These are phyloP conservation scores for Amiota communis DNA, from an alignment of 2,888 invertebrate genomes.

Conservation along the genomic window DNA sequence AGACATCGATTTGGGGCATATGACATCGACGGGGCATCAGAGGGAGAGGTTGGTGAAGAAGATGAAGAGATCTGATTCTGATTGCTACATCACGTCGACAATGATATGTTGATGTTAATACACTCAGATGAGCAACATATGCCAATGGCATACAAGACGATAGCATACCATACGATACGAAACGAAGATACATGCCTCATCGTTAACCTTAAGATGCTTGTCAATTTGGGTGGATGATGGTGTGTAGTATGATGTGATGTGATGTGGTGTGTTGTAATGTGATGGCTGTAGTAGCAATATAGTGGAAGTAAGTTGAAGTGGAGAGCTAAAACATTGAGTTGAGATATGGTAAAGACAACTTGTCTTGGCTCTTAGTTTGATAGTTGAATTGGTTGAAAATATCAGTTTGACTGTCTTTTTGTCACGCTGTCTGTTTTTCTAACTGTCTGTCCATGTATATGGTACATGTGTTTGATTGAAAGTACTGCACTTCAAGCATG, in stretches of 20 bases:
- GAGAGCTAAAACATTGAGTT: too few species aligned
- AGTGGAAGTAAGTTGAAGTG: too few species aligned
- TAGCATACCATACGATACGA: not conserved
- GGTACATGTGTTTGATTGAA: slow-evolving; percentile 50
- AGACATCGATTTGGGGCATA: slow-evolving; percentile 1
- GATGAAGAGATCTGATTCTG: slow-evolving; percentile 33
- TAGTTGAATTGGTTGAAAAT: too few species aligned
- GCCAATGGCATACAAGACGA: slow-evolving; percentile 14
- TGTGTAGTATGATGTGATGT: too few species aligned
- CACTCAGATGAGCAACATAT: slow-evolving; percentile 40
- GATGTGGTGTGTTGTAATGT: too few species aligned
- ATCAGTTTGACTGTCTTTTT: slow-evolving; percentile 9
- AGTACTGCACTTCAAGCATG: slow-evolving; percentile 61
- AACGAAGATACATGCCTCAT: not conserved
- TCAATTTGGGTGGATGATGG: not conserved
- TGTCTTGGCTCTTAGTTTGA: not conserved
- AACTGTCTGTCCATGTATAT: slow-evolving; percentile 8
- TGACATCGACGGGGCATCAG: not conserved
- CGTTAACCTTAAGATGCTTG: too few species aligned
- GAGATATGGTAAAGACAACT: too few species aligned
- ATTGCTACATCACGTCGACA: slow-evolving; percentile 46
- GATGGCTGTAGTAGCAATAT: not conserved
- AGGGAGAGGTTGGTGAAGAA: not conserved
- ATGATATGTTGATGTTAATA: slow-evolving; percentile 45
- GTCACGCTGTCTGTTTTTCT: not conserved